Evolutionary conservation across 2,888 invertebrate species (phyloP).

Genomic region (Candidula unifasciata): DNA sequence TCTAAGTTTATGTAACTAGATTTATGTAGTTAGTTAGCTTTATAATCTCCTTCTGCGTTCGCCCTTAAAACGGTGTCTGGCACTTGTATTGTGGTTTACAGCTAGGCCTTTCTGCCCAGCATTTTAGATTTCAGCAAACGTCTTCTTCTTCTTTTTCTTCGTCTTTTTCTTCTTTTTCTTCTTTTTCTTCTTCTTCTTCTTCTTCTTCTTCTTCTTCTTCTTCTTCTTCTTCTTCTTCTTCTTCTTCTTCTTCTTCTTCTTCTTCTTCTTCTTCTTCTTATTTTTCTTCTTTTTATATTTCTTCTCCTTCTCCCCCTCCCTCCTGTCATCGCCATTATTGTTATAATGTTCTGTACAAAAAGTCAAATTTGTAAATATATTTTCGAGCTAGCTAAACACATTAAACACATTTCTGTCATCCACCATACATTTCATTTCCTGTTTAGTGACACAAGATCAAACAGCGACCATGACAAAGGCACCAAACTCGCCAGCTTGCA

Average conservation of each 20-base stretch:
- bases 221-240: neutral
- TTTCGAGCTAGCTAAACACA: too few relatives aligned
- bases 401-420: too few relatives aligned
- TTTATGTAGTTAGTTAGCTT: too few relatives aligned
- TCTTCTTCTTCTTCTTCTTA: neutral
- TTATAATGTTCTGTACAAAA: neutral
- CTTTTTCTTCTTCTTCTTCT: neutral
- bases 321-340: neutral
- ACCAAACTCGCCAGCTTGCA: neutral
- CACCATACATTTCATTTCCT: neutral
- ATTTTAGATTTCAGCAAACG: too few relatives aligned
- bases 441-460: neutral
- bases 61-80: too few relatives aligned
- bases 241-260: neutral
- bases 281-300: neutral
- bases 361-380: too few relatives aligned
- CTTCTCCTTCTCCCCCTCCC: neutral
- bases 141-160: neutral
- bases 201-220: constrained; percentile 22
- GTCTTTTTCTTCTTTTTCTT: neutral
- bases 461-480: constrained; percentile 19
- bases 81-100: too few relatives aligned
- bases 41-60: neutral
- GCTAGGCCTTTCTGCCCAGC: too few relatives aligned
- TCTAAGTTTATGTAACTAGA: too few relatives aligned